Evolutionary conservation across 2,888 invertebrate genomes (phyloP).

Genomic region (Ischnura elegans): DNA sequence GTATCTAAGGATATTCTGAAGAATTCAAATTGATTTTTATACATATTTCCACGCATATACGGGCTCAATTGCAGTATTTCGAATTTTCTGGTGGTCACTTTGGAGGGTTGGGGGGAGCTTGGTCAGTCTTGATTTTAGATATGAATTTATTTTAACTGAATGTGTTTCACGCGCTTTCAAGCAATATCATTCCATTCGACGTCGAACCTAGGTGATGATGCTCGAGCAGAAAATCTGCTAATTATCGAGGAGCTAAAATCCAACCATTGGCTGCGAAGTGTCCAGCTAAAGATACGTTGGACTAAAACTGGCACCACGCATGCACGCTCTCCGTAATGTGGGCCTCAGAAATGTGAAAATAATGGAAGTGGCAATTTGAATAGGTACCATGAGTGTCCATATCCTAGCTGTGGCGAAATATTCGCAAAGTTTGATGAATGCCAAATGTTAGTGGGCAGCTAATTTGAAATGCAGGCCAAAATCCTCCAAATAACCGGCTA

Average conservation of each 20-base stretch:
- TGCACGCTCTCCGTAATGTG: background rate
- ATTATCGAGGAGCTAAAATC: background rate
- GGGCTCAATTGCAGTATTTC: too few species aligned
- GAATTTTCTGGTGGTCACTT: too few species aligned
- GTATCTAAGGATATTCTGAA: too few species aligned
- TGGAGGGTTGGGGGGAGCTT: too few species aligned
- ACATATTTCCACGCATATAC: too few species aligned
- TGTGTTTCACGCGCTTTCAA: too few species aligned
- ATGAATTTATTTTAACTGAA: too few species aligned
- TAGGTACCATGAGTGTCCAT: background rate
- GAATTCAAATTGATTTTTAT: too few species aligned
- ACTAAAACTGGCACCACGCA: background rate
- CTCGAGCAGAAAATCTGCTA: background rate
- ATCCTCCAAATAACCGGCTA: background rate
- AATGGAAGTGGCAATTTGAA: background rate
- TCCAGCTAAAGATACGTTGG: background rate
- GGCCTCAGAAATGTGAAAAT: background rate
- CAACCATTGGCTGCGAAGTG: background rate
- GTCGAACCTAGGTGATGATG: background rate
- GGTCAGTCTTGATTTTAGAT: too few species aligned
- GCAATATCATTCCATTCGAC: background rate
- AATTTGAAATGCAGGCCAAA: background rate
- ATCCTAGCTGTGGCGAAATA: background rate
- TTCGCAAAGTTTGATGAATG: background rate
- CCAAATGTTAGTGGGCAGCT: background rate